A percentile compares a stretch with the other conserved stretches of the same genome.
Evolutionary conservation across 2,113 vertebrate genomes (phyloP).

Genomic region (Pomatostomus ruficeps): DNA sequence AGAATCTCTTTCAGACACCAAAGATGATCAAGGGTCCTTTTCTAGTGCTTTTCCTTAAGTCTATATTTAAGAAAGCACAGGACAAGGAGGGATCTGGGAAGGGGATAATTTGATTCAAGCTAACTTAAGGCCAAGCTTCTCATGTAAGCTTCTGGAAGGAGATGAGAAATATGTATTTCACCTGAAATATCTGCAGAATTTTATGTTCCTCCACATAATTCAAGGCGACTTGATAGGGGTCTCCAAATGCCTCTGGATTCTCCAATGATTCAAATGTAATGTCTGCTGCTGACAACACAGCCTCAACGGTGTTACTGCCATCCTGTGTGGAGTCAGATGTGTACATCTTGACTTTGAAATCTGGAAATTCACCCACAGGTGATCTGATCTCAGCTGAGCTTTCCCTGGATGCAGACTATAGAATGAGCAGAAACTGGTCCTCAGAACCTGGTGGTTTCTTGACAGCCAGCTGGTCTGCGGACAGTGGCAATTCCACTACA

Average conservation of each 20-base stretch:
- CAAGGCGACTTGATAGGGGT: slow-evolving; percentile 74
- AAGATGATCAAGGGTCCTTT: not conserved
- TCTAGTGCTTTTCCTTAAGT: not conserved
- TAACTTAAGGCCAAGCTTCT: not conserved
- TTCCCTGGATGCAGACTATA: not conserved
- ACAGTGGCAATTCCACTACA: not conserved
- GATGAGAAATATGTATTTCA: slow-evolving; percentile 27
- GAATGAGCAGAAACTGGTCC: not conserved
- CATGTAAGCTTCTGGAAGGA: not conserved
- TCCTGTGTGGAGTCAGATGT: not conserved
- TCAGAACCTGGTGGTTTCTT: not conserved
- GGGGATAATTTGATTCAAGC: not conserved
- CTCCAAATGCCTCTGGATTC: slow-evolving; percentile 52
- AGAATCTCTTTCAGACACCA: not conserved
- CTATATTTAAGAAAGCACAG: not conserved
- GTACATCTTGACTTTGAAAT: not conserved
- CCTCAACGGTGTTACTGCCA: not conserved
- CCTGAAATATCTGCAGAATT: slow-evolving; percentile 83
- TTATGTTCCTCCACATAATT: slow-evolving; percentile 79
- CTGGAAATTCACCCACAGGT: not conserved
- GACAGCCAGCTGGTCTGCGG: not conserved
- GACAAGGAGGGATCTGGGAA: not conserved
- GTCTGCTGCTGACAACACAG: not conserved
- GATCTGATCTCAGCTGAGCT: not conserved
- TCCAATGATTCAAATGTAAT: not conserved